Percentiles rank a stretch among this genome's conserved stretches.
Evolutionary conservation across 2,797 vertebrate species (phyloP).

Genomic region (Hylomyscus alleni): DNA sequence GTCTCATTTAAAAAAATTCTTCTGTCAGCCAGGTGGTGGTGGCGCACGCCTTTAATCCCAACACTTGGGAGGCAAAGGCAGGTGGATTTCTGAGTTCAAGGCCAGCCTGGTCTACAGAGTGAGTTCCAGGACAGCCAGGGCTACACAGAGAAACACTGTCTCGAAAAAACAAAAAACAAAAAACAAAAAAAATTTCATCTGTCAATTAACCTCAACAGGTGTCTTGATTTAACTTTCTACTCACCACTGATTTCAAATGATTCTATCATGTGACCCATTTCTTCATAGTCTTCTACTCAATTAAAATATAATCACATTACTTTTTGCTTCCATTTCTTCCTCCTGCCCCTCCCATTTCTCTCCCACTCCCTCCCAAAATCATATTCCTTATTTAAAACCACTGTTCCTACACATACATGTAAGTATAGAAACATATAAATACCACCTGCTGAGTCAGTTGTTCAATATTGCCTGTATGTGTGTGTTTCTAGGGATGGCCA

Average conservation of each 20-base stretch:
- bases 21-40: no score
- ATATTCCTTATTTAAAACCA: not conserved
- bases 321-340: not conserved
- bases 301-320: not conserved
- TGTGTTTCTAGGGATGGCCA: not conserved
- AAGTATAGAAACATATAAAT: not conserved
- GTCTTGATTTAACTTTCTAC: not conserved
- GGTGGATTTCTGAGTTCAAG: no score
- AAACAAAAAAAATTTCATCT: not conserved
- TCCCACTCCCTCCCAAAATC: not conserved
- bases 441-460: not conserved
- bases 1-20: constrained; percentile 24
- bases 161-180: no score
- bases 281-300: not conserved
- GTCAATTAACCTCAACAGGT: not conserved
- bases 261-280: not conserved
- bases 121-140: no score
- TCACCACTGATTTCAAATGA: constrained; percentile 43
- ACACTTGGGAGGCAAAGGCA: no score
- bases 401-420: not conserved
- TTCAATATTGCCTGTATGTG: not conserved
- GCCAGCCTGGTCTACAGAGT: no score
- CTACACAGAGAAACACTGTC: no score
- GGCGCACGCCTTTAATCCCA: no score
- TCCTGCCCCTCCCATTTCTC: not conserved